Conservation (phyloP, 1,140 invertebrate genomes). For the Drusus annulatus region DNA sequence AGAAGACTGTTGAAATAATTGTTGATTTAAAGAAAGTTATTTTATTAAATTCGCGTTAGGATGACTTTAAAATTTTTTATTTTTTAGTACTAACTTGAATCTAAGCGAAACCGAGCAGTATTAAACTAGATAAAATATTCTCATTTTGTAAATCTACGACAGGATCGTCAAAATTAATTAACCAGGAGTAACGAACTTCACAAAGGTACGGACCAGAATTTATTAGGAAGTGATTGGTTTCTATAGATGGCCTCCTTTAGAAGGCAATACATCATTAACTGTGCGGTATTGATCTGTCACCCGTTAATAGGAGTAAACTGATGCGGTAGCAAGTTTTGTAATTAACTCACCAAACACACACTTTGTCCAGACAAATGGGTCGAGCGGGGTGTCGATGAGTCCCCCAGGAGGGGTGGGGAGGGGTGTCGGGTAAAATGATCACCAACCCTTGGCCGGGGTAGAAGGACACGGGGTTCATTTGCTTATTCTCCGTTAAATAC, state of each 20-base stretch:
- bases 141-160: no score
- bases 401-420: neutral
- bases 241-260: neutral
- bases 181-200: no score
- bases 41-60: no score
- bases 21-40: no score
- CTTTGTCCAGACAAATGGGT: slow-evolving; percentile 39
- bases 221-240: neutral
- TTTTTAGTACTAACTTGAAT: no score
- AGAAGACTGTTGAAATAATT: no score
- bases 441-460: neutral
- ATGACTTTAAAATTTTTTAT: no score
- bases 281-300: slow-evolving; percentile 40
- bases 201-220: no score
- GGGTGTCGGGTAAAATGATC: slow-evolving; percentile 5
- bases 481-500: slow-evolving; percentile 3
- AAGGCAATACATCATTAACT: slow-evolving; percentile 35
- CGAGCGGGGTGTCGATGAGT: slow-evolving; percentile 22
- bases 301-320: slow-evolving; percentile 32
- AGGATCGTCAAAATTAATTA: no score
- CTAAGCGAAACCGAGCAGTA: no score
- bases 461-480: slow-evolving; percentile 5
- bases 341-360: slow-evolving; percentile 42
- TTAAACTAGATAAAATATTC: no score
- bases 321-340: slow-evolving; percentile 40